These are phyloP conservation scores for Rhabdophis nuchalis DNA, from an alignment of 2,797 vertebrate genomes.

Conservation along the genomic window DNA sequence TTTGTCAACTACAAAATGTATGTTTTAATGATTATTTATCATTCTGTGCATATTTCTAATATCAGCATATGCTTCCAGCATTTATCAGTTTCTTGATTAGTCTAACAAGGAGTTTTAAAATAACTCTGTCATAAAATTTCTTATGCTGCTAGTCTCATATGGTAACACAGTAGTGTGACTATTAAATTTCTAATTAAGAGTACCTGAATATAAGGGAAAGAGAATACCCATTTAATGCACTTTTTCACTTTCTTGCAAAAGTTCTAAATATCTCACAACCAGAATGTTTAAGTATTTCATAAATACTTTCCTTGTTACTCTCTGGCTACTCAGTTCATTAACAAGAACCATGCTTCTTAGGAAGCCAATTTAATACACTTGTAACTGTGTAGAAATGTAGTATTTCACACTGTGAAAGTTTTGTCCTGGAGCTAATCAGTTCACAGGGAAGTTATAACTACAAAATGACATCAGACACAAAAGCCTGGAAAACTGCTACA, in stretches of 20 bases:
- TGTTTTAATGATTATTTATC: constrained; percentile 8
- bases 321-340: neutral
- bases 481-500: neutral
- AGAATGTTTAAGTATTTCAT: neutral
- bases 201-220: constrained; percentile 19
- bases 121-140: neutral
- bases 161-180: constrained; percentile 18
- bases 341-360: neutral
- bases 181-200: neutral
- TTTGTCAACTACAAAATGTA: constrained; percentile 46
- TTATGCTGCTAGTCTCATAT: neutral
- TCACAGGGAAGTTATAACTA: neutral
- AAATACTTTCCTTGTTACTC: neutral
- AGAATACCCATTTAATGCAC: constrained; percentile 10
- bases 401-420: neutral
- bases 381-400: neutral
- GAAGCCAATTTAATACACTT: neutral
- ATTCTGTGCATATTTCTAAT: constrained; percentile 5
- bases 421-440: neutral
- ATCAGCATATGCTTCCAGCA: constrained; percentile 24
- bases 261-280: neutral
- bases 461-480: neutral
- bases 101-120: neutral
- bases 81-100: neutral
- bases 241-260: constrained; percentile 32